Base-by-base conservation (phyloP, 1,140 invertebrate genomes). In the Ceratitis capitata region DNA sequence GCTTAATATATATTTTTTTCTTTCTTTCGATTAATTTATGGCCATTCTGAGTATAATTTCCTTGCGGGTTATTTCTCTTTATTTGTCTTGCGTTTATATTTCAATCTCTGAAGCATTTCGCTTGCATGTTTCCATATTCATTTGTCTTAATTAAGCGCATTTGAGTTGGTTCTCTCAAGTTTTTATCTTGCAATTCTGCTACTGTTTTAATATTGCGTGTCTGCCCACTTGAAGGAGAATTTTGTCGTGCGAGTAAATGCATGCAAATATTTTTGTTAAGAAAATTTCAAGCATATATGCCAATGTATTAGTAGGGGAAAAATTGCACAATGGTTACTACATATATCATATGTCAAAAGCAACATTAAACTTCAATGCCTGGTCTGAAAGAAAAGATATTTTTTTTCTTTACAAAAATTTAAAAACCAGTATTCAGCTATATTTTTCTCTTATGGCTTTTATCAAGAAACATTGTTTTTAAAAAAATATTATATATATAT, bases 131-230 rank as follows among this genome's bases (percentile, higher is more conserved):
- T 26, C n/a, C 19, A 23, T 26, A 26, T 78, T 78, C 69, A 78
- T 47, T 78, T 78, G 69, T 78, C 69, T 78, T 78, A 78, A 78
- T 78, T 78, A 78, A 78, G 39, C 69, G 35, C 69, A n/a, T 78
- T 78, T 78, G 35, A 78, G 69, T 78, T 78, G 39, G 42, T 45
- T 19, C 69, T 78, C 39, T 78, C 39, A 35, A 78, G 26, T 78
- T 45, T 78, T 45, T 78, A 45, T 45, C 45, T n/a, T 26, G 39
- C 69, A 78, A 2, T 78, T 9, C 39, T 78, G 69, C 69, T 78
- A 78, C 69, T 39, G 69, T 78, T 78, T 78, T 16, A 19, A 78
- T 47, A n/a, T 78, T 78, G 39, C 69, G 69, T 45, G 69, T 19
- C 69, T 19, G 10, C n/a, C 69, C 45, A 42, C 45, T 10, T 39